Evolutionary conservation across 2,888 invertebrate species (phyloP).

Genomic region (Rhagium mordax): DNA sequence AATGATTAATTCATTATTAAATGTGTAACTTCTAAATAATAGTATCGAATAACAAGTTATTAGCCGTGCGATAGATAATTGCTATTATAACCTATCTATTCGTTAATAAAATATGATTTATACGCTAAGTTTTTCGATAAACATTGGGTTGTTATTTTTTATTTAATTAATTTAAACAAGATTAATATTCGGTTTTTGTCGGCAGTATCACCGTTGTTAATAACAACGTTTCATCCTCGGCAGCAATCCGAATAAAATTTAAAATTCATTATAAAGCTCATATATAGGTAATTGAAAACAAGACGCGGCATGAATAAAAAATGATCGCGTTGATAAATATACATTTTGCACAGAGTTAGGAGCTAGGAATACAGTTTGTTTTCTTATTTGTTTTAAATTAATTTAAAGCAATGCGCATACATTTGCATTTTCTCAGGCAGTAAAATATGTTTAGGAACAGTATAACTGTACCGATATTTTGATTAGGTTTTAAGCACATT

Average conservation of each 20-base stretch:
- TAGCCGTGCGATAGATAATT: not conserved
- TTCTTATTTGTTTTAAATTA: not conserved
- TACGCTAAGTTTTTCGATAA: not conserved
- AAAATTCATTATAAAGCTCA: not conserved
- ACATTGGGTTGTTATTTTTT: not conserved
- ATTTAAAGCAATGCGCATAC: not conserved
- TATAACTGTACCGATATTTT: too few species aligned
- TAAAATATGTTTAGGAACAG: too few species aligned
- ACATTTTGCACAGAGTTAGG: not conserved
- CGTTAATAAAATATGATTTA: not conserved
- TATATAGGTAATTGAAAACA: not conserved
- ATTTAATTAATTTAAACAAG: not conserved
- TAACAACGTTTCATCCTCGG: not conserved
- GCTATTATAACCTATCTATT: not conserved
- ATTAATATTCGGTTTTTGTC: not conserved
- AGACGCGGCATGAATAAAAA: not conserved
- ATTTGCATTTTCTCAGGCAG: not conserved
- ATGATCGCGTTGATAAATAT: not conserved
- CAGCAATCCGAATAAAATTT: not conserved
- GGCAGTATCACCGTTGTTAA: not conserved
- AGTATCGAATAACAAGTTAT: not conserved
- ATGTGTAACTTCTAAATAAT: not conserved
- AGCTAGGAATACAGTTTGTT: not conserved
- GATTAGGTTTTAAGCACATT: too few species aligned
- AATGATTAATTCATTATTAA: not conserved